phyloP scores from a whole-genome alignment of 2,113 vertebrate genomes.

The Antennarius striatus region DNA sequence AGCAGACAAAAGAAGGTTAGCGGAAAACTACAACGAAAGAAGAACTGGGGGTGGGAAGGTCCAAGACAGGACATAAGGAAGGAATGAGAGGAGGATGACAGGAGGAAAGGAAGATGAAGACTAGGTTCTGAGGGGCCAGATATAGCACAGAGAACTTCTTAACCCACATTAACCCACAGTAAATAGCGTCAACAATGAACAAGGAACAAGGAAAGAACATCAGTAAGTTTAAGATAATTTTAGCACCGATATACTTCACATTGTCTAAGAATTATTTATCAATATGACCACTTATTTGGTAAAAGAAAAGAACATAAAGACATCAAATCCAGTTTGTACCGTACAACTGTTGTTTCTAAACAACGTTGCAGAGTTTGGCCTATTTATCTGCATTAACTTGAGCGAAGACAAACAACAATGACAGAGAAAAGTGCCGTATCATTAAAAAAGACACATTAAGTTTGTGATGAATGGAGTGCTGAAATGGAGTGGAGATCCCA shows the following conservation, averaged over 20 bases:
- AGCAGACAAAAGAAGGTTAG: conserved; percentile 36
- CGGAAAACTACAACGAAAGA: conserved; percentile 22
- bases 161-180: conserved; percentile 54
- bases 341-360: no score
- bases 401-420: no score
- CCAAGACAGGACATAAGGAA: not conserved
- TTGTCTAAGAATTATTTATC: not conserved
- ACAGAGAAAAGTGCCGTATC: no score
- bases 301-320: no score
- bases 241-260: not conserved
- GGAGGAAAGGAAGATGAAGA: conserved; percentile 33
- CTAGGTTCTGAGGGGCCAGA: conserved; percentile 41
- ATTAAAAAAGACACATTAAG: no score
- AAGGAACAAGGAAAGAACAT: not conserved
- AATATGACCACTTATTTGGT: no score
- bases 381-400: no score
- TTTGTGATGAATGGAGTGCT: no score
- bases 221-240: not conserved
- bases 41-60: not conserved
- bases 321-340: no score
- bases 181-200: conserved; percentile 43
- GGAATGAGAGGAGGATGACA: conserved; percentile 30
- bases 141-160: conserved; percentile 63
- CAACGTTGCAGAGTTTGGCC: no score
- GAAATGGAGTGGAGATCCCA: no score